These are phyloP conservation scores for Saturnia japonica DNA, from an alignment of 2,888 invertebrate genomes.

Conservation along the genomic window DNA sequence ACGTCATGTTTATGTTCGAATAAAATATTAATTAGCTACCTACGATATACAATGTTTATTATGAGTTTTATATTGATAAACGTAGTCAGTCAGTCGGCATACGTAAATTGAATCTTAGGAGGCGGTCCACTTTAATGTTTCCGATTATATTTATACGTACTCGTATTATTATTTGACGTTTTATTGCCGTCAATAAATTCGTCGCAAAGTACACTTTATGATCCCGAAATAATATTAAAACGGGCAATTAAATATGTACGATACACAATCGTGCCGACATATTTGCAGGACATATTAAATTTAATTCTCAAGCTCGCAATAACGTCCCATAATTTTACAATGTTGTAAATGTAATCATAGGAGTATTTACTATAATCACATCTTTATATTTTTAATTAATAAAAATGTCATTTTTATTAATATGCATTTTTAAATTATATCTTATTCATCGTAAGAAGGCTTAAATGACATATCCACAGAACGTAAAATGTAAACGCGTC, in stretches of 20 bases:
- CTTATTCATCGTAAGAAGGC: too few relatives aligned
- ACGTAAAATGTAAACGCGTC: not conserved
- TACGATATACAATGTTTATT: slow-evolving; percentile 4
- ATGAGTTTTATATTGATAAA: not conserved
- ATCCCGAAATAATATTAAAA: slow-evolving; percentile 24
- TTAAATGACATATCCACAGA: too few relatives aligned
- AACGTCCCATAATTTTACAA: not conserved
- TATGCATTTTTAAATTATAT: not conserved
- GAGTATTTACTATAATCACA: not conserved
- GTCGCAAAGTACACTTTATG: slow-evolving; percentile 33
- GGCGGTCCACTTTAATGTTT: slow-evolving; percentile 32
- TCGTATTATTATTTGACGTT: slow-evolving; percentile 29
- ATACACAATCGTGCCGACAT: slow-evolving; percentile 28
- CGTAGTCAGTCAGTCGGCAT: slow-evolving; percentile 15
- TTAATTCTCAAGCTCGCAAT: not conserved
- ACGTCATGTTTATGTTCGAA: slow-evolving; percentile 1
- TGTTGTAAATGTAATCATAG: not conserved
- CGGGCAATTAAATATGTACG: slow-evolving; percentile 31
- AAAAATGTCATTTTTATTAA: not conserved
- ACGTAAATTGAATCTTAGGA: slow-evolving; percentile 15
- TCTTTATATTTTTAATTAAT: not conserved
- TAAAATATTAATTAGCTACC: slow-evolving; percentile 11
- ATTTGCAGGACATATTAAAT: not conserved
- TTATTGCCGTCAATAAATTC: slow-evolving; percentile 37
- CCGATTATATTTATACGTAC: slow-evolving; percentile 31